phyloP scores from a whole-genome alignment of 1,140 invertebrate species.

The Trachelipus rathkii region DNA sequence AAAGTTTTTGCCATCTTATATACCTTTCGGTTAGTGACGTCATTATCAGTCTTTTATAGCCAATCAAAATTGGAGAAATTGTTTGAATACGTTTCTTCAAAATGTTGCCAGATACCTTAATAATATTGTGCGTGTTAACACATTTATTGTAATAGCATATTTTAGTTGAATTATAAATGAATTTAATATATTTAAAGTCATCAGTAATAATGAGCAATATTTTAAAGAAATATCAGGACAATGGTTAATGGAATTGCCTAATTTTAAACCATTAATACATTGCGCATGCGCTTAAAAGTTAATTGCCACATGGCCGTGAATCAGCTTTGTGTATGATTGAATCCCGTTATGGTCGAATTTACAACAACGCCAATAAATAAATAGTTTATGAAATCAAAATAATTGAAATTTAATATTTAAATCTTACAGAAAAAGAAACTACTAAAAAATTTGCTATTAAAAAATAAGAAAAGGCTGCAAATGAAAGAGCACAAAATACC shows the following conservation, averaged over 20 bases:
- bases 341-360: conserved; percentile 12
- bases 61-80: neutral
- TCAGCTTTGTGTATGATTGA: conserved; percentile 7
- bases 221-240: neutral
- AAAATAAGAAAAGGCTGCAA: too few relatives aligned
- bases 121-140: neutral
- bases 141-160: neutral
- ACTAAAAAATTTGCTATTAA: too few relatives aligned
- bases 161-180: neutral
- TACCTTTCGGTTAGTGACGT: neutral
- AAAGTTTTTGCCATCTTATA: neutral
- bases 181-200: neutral
- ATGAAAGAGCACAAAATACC: too few relatives aligned
- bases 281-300: neutral
- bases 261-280: too few relatives aligned
- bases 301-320: conserved; percentile 11
- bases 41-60: neutral
- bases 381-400: neutral
- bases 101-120: neutral
- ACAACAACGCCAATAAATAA: neutral
- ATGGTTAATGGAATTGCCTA: neutral
- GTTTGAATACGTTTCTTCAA: neutral
- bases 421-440: too few relatives aligned
- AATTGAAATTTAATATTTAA: neutral
- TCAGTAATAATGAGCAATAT: neutral